phyloP scores from a whole-genome alignment of 1,140 invertebrate genomes.

The Drosophila arawakana region DNA sequence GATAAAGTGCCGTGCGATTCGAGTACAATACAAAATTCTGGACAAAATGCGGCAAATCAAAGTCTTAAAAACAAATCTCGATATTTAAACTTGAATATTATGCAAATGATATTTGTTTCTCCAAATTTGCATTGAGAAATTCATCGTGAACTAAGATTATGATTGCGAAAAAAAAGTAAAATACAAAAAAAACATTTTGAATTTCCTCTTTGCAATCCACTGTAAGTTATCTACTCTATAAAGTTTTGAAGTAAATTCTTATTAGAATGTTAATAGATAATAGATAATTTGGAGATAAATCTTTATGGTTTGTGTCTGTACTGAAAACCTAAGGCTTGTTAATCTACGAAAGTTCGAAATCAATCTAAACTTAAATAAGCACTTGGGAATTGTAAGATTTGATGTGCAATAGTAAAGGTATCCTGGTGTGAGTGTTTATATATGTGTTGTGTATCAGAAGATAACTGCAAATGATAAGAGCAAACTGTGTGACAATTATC shows the following conservation, averaged over 20 bases:
- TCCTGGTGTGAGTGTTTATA: neutral
- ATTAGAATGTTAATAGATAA: no score
- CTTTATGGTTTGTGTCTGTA: neutral
- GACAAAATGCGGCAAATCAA: neutral
- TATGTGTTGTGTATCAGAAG: neutral
- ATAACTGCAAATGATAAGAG: constrained; percentile 46
- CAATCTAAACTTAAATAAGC: constrained; percentile 2
- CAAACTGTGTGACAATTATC: constrained; percentile 65
- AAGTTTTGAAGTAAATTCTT: no score
- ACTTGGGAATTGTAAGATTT: constrained; percentile 18
- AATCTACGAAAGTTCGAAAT: neutral
- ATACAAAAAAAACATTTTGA: no score
- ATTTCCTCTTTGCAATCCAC: no score
- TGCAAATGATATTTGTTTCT: no score
- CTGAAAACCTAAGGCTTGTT: neutral
- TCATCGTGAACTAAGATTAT: no score
- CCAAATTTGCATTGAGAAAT: no score
- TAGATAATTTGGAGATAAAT: no score
- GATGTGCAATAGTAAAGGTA: neutral
- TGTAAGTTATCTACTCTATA: no score
- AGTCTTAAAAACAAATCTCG: neutral
- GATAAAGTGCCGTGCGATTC: constrained; percentile 21
- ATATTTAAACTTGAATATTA: neutral
- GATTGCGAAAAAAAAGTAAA: no score
- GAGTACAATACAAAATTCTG: neutral